Base-by-base conservation (phyloP, 2,888 invertebrate genomes). In the Tryphoninae sp. region DNA sequence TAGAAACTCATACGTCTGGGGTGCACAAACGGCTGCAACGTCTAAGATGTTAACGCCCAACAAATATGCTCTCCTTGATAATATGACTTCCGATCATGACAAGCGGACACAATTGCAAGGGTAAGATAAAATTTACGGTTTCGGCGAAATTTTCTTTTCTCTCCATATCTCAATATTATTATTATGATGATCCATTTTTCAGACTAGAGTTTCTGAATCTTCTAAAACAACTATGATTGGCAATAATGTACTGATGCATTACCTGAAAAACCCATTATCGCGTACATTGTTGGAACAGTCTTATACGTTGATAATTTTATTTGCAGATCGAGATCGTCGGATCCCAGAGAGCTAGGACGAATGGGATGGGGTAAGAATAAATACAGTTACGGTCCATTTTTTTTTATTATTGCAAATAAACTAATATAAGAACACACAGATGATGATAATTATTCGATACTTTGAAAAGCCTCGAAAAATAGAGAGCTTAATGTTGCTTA, bases 21-120 rank as follows among this genome's bases (percentile, higher is more conserved):
- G 83, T 16, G 74, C 78, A 8, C 67, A 86, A 45, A 71, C 81
- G n/a, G 84, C 84, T 33, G 84, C 80, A 55, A 71, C 76, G 55
- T 84, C 87, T 9, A 88, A 91, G 71, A 78, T 83, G 45, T 49
- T 83, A 53, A 92, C 91, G 61, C 88, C 90, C 33, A 94, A 94
- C 84, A 93, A 93, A 89, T 94, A 91, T 84, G 92, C 93, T 22
- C 89, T 91, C 19, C 89, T 94, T 79, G 93, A 93, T 75, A 92
- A 90, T 84, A 89, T 92, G 58, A 72, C 87, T 62, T 84, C 86
- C 33, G 87, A 89, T 8, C 92, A 93, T 55, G 86, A 89, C 81
- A 91, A 91, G 2, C 86, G 89, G 78, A 86, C 86, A 42, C 82
- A 83, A 16, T 83, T 89, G 58, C 89, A 88, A 80, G 91, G 90